phyloP scores from a whole-genome alignment of 35 echinoderm and acorn worm genomes.

The Chiridota heheva region DNA sequence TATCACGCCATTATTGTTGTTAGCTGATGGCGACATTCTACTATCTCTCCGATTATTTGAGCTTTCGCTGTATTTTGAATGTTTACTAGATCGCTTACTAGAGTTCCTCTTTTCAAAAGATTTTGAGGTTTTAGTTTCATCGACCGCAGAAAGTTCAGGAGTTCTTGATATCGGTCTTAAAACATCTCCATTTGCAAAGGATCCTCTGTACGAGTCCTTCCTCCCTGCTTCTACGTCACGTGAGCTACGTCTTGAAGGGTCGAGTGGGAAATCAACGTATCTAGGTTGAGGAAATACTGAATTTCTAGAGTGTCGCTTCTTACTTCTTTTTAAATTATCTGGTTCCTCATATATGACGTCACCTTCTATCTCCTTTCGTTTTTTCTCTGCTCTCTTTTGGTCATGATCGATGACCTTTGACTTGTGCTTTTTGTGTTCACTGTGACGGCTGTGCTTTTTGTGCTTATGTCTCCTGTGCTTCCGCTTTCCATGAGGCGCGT shows the following conservation, averaged over 20 bases:
- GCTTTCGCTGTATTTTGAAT: too few species aligned
- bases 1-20: too few species aligned
- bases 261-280: background rate
- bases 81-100: background rate
- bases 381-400: conserved; percentile 27
- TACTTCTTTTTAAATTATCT: conserved; percentile 10
- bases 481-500: conserved; percentile 7
- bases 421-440: conserved; percentile 45
- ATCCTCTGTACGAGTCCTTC: conserved; percentile 17
- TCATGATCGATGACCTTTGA: conserved; percentile 73
- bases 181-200: conserved; percentile 14
- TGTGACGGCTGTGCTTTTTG: conserved; percentile 17
- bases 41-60: too few species aligned
- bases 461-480: conserved; percentile 25
- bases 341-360: conserved; percentile 50
- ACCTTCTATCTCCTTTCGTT: conserved; percentile 23
- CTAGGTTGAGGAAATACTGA: conserved; percentile 14
- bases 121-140: conserved; percentile 3
- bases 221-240: conserved; percentile 14
- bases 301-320: conserved; percentile 15
- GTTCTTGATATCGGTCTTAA: conserved; percentile 25
- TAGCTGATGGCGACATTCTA: too few species aligned
- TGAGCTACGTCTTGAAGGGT: background rate
- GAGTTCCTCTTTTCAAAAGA: conserved; percentile 25
- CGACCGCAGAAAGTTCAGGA: conserved; percentile 20